Evolutionary conservation across 2,888 invertebrate species (phyloP).

Genomic region (Ischnus inquisitorius): DNA sequence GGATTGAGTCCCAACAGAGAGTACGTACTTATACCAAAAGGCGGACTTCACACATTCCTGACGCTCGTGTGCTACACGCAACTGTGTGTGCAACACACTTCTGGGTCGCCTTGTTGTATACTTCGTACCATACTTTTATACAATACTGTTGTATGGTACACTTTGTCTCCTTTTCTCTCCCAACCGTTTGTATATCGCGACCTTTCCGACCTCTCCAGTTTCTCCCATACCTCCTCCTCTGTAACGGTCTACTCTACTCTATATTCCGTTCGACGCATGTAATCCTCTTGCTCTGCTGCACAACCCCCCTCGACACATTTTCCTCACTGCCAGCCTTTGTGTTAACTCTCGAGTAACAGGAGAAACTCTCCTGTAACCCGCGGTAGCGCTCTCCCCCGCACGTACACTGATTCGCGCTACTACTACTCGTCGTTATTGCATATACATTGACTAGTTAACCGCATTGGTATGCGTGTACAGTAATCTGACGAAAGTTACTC

Average conservation of each 20-base stretch:
- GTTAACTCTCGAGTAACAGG: slow-evolving; percentile 54
- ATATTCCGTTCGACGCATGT: slow-evolving; percentile 79
- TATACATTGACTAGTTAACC: background rate
- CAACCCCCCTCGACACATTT: slow-evolving; percentile 12
- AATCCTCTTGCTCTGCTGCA: slow-evolving; percentile 59
- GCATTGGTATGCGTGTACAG: background rate
- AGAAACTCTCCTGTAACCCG: slow-evolving; percentile 52
- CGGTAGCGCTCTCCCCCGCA: slow-evolving; percentile 21
- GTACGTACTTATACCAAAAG: background rate
- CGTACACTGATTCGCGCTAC: background rate
- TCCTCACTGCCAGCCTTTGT: slow-evolving; percentile 52
- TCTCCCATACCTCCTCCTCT: background rate
- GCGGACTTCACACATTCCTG: slow-evolving; percentile 12
- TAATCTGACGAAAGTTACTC: background rate
- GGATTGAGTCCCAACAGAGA: slow-evolving; percentile 29
- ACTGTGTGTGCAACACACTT: slow-evolving; percentile 72
- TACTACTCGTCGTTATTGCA: background rate
- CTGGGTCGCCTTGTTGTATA: slow-evolving; percentile 72
- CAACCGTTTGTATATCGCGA: slow-evolving; percentile 37
- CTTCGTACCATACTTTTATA: too few species aligned
- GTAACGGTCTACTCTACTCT: slow-evolving; percentile 73
- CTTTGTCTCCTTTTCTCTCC: slow-evolving; percentile 27
- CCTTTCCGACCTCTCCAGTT: background rate
- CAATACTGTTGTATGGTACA: too few species aligned
- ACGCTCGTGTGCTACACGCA: slow-evolving; percentile 35